phyloP scores from a whole-genome alignment of 2,797 vertebrate genomes.

The Scleropages formosus region DNA sequence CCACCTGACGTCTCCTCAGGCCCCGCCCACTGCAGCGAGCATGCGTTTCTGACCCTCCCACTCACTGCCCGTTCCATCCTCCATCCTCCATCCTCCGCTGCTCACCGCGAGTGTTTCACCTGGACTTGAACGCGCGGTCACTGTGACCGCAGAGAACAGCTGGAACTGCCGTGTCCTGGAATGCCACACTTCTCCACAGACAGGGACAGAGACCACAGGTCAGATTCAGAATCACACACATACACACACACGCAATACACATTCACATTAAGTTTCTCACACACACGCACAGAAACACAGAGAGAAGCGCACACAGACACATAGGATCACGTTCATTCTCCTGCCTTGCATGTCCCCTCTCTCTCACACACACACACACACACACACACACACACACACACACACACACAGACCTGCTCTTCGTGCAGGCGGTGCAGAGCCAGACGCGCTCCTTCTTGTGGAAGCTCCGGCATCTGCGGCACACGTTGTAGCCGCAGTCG shows the following conservation, averaged over 20 bases:
- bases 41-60: too few species aligned
- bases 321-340: background rate
- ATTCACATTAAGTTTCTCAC: background rate
- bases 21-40: too few species aligned
- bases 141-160: too few species aligned
- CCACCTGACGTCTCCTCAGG: too few species aligned
- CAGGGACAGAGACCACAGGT: background rate
- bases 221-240: background rate
- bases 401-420: slow-evolving; percentile 77
- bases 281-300: background rate
- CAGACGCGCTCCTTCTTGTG: slow-evolving; percentile 83
- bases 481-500: slow-evolving; percentile 91
- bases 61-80: too few species aligned
- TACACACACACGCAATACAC: background rate
- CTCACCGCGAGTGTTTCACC: too few species aligned
- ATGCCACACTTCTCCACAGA: background rate
- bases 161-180: too few species aligned
- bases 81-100: too few species aligned
- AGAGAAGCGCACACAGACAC: background rate
- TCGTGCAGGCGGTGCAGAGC: slow-evolving; percentile 88
- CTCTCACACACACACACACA: slow-evolving; percentile 12
- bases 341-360: background rate
- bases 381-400: background rate
- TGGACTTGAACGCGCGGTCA: too few species aligned
- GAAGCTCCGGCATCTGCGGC: slow-evolving; percentile 89